These are phyloP conservation scores for Sebastes iracundus DNA, from an alignment of 2,797 vertebrate species.

Conservation along the genomic window DNA sequence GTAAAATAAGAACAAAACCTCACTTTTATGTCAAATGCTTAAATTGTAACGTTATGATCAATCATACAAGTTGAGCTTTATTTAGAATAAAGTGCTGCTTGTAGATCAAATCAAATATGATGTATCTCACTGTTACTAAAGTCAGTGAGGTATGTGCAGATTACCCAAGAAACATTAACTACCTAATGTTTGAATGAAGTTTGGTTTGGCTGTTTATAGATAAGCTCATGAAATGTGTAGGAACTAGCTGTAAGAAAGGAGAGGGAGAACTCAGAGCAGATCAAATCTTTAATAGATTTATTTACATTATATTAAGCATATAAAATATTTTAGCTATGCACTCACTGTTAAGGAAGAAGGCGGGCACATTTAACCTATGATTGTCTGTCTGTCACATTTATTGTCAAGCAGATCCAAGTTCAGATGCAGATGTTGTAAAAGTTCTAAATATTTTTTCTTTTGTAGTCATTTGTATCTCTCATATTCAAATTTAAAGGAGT, in stretches of 20 bases:
- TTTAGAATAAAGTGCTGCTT: neutral
- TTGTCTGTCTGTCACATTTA: neutral
- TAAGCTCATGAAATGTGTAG: neutral
- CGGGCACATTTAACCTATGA: neutral
- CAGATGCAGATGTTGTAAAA: neutral
- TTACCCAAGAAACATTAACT: neutral
- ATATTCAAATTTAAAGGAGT: neutral
- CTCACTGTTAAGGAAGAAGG: neutral
- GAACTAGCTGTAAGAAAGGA: neutral
- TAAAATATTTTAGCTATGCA: neutral
- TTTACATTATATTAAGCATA: neutral
- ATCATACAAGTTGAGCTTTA: neutral
- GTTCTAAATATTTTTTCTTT: neutral
- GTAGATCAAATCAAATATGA: neutral
- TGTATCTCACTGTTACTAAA: neutral
- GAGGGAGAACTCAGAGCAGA: neutral
- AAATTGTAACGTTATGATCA: neutral
- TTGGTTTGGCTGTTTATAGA: neutral
- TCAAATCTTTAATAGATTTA: neutral
- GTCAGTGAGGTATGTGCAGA: neutral
- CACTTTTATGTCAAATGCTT: neutral
- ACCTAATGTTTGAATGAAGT: neutral
- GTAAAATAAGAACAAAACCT: neutral
- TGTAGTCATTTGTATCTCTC: neutral
- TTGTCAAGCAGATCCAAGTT: neutral